Percentiles rank a stretch among this genome's conserved stretches.
phyloP scores from a whole-genome alignment of 2,888 invertebrate species.

The Panopea generosa region DNA sequence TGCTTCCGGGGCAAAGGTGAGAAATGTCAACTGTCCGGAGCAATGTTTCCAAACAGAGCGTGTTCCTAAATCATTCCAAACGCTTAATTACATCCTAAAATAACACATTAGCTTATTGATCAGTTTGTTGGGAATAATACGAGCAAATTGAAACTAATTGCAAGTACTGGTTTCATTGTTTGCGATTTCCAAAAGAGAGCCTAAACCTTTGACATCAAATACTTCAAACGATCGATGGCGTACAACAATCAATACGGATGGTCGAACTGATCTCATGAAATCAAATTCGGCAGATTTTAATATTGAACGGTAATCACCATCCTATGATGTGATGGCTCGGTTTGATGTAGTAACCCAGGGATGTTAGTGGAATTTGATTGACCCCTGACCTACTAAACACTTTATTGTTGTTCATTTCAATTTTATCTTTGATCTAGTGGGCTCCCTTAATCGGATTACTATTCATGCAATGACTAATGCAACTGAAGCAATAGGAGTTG shows the following conservation, averaged over 20 bases:
- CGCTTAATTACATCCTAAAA: constrained; percentile 65
- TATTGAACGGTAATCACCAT: constrained; percentile 27
- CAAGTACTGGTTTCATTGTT: constrained; percentile 45
- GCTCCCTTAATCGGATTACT: constrained; percentile 46
- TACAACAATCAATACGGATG: constrained; percentile 37
- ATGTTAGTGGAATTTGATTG: constrained; percentile 65
- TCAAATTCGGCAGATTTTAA: constrained; percentile 45
- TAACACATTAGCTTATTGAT: constrained; percentile 61
- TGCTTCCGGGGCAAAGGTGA: constrained; percentile 36
- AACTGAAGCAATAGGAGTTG: constrained; percentile 16
- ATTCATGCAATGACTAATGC: constrained; percentile 31
- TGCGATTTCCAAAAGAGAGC: constrained; percentile 44
- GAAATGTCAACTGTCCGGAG: constrained; percentile 50
- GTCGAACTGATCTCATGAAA: constrained; percentile 32
- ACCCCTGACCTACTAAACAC: constrained; percentile 61
- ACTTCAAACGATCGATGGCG: constrained; percentile 4
- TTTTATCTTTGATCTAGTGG: constrained; percentile 52
- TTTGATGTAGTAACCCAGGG: constrained; percentile 59
- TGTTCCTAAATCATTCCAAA: constrained; percentile 39
- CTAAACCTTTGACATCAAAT: constrained; percentile 48
- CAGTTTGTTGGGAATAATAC: constrained; percentile 37
- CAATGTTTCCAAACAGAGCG: constrained; percentile 30
- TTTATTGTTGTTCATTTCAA: constrained; percentile 63
- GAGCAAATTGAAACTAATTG: constrained; percentile 66
- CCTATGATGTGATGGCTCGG: constrained; percentile 35